Percentiles rank a stretch among this genome's conserved stretches.
phyloP scores from a whole-genome alignment of 64 coral and sea anemone species.

The Pocillopora damicornis region DNA sequence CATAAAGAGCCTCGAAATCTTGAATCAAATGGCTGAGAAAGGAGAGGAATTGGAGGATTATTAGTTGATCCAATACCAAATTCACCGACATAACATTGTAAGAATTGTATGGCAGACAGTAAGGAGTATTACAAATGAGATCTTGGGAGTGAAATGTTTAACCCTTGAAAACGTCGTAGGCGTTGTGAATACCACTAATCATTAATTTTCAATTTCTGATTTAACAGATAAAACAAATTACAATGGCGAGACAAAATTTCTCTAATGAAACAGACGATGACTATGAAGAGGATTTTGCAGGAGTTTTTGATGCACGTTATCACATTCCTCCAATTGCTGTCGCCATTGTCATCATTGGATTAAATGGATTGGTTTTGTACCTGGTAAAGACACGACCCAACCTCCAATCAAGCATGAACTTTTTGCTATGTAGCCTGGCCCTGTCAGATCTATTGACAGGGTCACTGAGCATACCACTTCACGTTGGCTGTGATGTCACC shows the following conservation, averaged over 20 bases:
- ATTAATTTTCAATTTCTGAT: too few species aligned
- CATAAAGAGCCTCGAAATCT: too few species aligned
- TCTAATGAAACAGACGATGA: neutral
- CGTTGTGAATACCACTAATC: too few species aligned
- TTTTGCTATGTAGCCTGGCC: conserved; percentile 63
- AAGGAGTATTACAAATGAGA: too few species aligned
- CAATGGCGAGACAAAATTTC: neutral
- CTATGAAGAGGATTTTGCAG: neutral
- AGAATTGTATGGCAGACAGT: too few species aligned
- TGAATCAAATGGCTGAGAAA: too few species aligned
- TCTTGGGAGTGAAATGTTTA: too few species aligned
- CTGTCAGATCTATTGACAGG: conserved; percentile 69
- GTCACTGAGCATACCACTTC: conserved; percentile 46
- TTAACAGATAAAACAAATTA: neutral
- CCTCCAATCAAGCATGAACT: conserved; percentile 55
- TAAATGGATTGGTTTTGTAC: conserved; percentile 44
- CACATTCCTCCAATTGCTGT: conserved; percentile 40
- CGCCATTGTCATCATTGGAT: conserved; percentile 46
- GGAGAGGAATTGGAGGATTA: too few species aligned
- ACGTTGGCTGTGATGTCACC: conserved; percentile 36
- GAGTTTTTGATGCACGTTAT: neutral
- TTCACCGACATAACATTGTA: too few species aligned
- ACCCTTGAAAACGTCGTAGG: too few species aligned
- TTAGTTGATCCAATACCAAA: too few species aligned
- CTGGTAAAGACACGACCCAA: conserved; percentile 31